Evolutionary conservation across 2,888 invertebrate species (phyloP).

Genomic region (Atrina japonica): DNA sequence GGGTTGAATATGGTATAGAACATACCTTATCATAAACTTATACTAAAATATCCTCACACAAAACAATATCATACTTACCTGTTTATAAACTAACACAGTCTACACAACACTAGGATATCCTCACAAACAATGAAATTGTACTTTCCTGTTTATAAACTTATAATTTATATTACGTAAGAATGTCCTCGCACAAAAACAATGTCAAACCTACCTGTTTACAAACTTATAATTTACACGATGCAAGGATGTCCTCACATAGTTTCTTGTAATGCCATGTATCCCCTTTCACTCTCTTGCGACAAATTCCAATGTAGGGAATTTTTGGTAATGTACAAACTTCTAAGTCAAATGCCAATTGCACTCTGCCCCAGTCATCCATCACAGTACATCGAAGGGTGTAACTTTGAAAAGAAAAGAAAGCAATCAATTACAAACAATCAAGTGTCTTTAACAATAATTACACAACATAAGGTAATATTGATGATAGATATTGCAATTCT

Average conservation of each 20-base stretch:
- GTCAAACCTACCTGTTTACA: not conserved
- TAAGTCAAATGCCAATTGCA: constrained; percentile 86
- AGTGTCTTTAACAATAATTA: too few species aligned
- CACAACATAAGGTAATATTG: too few species aligned
- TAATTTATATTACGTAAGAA: too few species aligned
- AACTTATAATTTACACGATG: constrained; percentile 66
- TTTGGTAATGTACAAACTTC: constrained; percentile 84
- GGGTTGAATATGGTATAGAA: too few species aligned
- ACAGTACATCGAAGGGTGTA: constrained; percentile 86
- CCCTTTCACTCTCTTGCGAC: constrained; percentile 88
- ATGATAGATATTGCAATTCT: too few species aligned
- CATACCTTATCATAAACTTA: too few species aligned
- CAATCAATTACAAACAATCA: too few species aligned
- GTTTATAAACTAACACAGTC: too few species aligned
- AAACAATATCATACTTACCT: too few species aligned
- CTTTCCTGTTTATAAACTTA: constrained; percentile 40
- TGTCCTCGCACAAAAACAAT: not conserved
- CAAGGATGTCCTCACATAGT: constrained; percentile 87
- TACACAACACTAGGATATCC: too few species aligned
- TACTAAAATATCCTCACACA: too few species aligned
- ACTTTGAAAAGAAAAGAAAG: constrained; percentile 82
- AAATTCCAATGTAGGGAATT: constrained; percentile 83
- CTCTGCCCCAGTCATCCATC: constrained; percentile 81
- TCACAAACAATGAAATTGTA: constrained; percentile 1
- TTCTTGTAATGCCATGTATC: constrained; percentile 91